These are phyloP conservation scores for Xyliphius kryptos DNA, from an alignment of 2,113 vertebrate species.

Conservation along the genomic window DNA sequence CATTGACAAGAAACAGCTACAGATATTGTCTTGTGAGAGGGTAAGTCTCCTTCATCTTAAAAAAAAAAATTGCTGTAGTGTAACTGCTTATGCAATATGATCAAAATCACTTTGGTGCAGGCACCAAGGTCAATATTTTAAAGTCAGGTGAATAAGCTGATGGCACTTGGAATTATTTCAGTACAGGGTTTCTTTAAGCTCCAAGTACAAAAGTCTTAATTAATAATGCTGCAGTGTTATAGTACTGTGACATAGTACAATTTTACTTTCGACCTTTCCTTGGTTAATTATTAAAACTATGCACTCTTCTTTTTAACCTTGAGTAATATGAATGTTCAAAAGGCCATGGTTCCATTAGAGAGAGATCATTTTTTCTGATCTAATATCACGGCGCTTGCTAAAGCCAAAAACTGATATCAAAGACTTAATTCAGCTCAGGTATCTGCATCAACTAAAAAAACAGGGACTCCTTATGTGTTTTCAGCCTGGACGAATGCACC, in stretches of 20 bases:
- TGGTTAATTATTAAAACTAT: constrained; percentile 5
- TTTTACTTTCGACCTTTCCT: constrained; percentile 19
- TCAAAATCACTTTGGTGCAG: constrained; percentile 15
- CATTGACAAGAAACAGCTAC: constrained; percentile 13
- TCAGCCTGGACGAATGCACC: constrained; percentile 61
- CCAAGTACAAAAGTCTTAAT: constrained; percentile 1
- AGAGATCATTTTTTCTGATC: background rate
- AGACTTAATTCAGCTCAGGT: constrained; percentile 64
- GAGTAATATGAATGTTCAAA: constrained; percentile 3
- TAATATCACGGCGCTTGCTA: constrained; percentile 15
- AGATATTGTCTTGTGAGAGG: constrained; percentile 7
- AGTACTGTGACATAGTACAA: background rate
- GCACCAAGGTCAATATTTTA: constrained; percentile 16
- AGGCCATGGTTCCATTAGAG: background rate
- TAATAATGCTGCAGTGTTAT: background rate
- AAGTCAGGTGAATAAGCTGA: constrained; percentile 12
- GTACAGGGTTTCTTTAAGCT: constrained; percentile 10
- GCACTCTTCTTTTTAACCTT: constrained; percentile 6
- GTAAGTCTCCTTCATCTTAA: background rate
- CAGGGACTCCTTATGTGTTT: constrained; percentile 66
- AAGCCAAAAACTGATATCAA: constrained; percentile 49
- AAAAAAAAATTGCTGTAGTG: background rate
- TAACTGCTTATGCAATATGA: constrained; percentile 12
- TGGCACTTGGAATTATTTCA: constrained; percentile 21
- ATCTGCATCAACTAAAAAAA: constrained; percentile 59